These are phyloP conservation scores for Phrynocephalus forsythii DNA, from an alignment of 2,797 vertebrate genomes.

Conservation along the genomic window DNA sequence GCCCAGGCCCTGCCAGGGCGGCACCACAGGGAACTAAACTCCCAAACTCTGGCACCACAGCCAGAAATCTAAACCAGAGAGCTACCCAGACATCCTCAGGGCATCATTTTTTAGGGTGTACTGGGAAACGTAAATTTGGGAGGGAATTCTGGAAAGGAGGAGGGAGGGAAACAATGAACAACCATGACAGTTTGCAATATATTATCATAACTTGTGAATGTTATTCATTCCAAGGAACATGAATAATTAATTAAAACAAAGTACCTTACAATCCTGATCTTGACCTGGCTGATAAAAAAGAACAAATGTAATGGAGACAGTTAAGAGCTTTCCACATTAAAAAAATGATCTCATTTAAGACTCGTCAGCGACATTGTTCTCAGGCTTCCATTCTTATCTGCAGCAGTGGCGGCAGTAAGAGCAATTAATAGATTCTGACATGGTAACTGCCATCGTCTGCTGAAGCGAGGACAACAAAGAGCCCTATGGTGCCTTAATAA, in stretches of 20 bases:
- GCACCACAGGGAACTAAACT: too few relatives aligned
- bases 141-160: not conserved
- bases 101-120: not conserved
- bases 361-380: not conserved
- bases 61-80: too few relatives aligned
- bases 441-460: not conserved
- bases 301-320: slow-evolving; percentile 2
- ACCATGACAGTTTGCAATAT: not conserved
- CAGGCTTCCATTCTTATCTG: slow-evolving; percentile 15
- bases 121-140: not conserved
- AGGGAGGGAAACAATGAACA: not conserved
- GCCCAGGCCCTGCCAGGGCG: too few relatives aligned
- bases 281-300: not conserved
- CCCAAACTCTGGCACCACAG: too few relatives aligned
- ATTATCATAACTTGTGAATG: not conserved
- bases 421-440: not conserved
- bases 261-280: not conserved
- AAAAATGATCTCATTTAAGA: slow-evolving; percentile 9
- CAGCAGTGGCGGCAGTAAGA: not conserved
- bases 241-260: slow-evolving; percentile 6
- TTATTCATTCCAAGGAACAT: not conserved
- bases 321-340: slow-evolving; percentile 20
- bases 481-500: not conserved
- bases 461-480: not conserved
- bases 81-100: not conserved